These are phyloP conservation scores for Centrocercus urophasianus DNA, from an alignment of 2,113 vertebrate species.

Conservation along the genomic window DNA sequence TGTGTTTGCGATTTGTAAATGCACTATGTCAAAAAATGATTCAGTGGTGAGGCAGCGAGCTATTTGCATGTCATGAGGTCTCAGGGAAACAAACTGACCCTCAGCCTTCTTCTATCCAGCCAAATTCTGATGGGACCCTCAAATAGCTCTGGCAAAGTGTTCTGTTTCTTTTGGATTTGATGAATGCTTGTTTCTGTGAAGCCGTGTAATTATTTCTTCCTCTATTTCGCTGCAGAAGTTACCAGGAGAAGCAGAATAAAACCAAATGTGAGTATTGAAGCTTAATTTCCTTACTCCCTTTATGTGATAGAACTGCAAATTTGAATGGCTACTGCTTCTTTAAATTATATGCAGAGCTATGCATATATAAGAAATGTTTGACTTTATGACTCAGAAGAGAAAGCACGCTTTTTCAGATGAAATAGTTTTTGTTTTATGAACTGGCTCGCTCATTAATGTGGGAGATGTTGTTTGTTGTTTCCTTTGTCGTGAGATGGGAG, in stretches of 20 bases:
- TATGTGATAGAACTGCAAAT: background rate
- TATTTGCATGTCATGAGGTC: constrained; percentile 63
- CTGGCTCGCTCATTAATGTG: background rate
- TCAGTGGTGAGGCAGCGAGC: constrained; percentile 60
- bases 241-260: constrained; percentile 55
- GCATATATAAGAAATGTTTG: background rate
- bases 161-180: constrained; percentile 67
- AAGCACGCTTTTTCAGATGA: background rate
- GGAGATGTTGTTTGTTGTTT: accelerated
- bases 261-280: constrained; percentile 71
- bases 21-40: constrained; percentile 55
- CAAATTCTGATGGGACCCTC: constrained; percentile 59
- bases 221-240: constrained; percentile 46
- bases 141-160: constrained; percentile 41
- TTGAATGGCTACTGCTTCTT: background rate
- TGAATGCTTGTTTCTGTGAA: constrained; percentile 45
- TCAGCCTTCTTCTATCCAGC: constrained; percentile 56
- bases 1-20: constrained; percentile 58
- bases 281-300: background rate
- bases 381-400: background rate
- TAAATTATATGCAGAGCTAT: background rate
- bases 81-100: constrained; percentile 70
- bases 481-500: background rate
- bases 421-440: background rate
- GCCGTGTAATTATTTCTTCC: constrained; percentile 2